phyloP scores from a whole-genome alignment of 2,888 invertebrate genomes.

The Eurois occulta region DNA sequence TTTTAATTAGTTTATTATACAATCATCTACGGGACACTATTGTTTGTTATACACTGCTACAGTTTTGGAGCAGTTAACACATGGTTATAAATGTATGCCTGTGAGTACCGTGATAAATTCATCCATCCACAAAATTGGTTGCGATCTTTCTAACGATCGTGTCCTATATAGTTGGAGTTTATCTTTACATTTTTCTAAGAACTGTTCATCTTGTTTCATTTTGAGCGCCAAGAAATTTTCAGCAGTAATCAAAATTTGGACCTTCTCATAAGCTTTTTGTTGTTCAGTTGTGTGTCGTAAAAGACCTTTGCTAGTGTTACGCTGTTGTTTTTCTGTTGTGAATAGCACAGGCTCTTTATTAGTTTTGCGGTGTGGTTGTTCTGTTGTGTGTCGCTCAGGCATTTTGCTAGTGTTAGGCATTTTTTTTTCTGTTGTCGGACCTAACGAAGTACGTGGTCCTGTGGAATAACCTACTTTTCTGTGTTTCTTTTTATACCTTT shows the following conservation, averaged over 20 bases:
- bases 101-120: conserved; percentile 39
- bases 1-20: conserved; percentile 33
- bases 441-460: conserved; percentile 1
- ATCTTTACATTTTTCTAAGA: conserved; percentile 58
- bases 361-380: conserved; percentile 21
- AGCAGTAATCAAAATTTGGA: conserved; percentile 1
- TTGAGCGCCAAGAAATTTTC: not conserved
- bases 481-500: conserved; percentile 21
- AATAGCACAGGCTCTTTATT: not conserved
- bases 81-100: conserved; percentile 17
- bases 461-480: conserved; percentile 24
- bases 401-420: conserved; percentile 7
- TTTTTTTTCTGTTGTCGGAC: conserved; percentile 2
- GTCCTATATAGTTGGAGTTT: conserved; percentile 45
- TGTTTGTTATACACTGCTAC: conserved; percentile 40
- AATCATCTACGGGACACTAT: conserved; percentile 8
- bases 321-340: not conserved
- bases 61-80: conserved; percentile 30
- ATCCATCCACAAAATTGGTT: conserved; percentile 36
- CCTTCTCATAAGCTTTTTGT: conserved; percentile 45
- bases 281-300: conserved; percentile 8
- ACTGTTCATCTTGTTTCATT: conserved; percentile 3
- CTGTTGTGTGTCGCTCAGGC: not conserved
- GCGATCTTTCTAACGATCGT: conserved; percentile 18
- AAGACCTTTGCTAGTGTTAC: conserved; percentile 8